Conservation (phyloP, 2,888 invertebrate species). For the Parelbella ahira region DNA sequence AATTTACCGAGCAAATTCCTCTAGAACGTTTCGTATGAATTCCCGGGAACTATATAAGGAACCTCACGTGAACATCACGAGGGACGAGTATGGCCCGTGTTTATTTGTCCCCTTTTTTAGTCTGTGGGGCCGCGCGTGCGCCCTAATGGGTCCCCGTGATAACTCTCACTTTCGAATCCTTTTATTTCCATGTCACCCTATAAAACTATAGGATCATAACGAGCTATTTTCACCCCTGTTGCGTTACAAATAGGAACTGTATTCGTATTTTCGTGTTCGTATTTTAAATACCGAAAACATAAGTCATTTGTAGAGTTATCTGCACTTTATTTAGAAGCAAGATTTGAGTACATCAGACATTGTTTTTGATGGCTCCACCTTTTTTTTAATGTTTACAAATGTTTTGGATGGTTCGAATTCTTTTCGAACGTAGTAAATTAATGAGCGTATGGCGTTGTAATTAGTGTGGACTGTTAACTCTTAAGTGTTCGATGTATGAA, state of each 20-base stretch:
- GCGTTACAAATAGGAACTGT: slow-evolving; percentile 29
- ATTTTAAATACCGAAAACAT: slow-evolving; percentile 74
- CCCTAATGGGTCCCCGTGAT: slow-evolving; percentile 75
- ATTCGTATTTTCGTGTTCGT: slow-evolving; percentile 26
- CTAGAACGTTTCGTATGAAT: slow-evolving; percentile 4
- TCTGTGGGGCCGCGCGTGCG: slow-evolving; percentile 74
- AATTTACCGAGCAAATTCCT: not conserved
- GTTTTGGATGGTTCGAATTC: slow-evolving; percentile 45
- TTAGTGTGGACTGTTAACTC: no score
- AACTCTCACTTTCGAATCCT: slow-evolving; percentile 78
- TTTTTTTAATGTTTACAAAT: slow-evolving; percentile 32
- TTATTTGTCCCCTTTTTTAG: slow-evolving; percentile 48
- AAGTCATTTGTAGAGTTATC: slow-evolving; percentile 78
- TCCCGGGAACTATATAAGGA: slow-evolving; percentile 29
- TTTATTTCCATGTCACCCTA: slow-evolving; percentile 66
- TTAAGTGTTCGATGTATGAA: no score
- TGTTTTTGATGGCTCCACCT: slow-evolving; percentile 47
- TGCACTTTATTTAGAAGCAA: slow-evolving; percentile 76
- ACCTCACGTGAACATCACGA: slow-evolving; percentile 32
- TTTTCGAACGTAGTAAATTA: slow-evolving; percentile 13
- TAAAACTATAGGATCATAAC: slow-evolving; percentile 34
- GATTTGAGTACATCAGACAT: slow-evolving; percentile 62
- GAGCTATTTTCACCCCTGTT: slow-evolving; percentile 39
- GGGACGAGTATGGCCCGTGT: slow-evolving; percentile 31
- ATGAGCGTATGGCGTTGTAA: slow-evolving; percentile 5